Evolutionary conservation across 1,140 invertebrate species (phyloP).

Genomic region (Drosophila dunni): DNA sequence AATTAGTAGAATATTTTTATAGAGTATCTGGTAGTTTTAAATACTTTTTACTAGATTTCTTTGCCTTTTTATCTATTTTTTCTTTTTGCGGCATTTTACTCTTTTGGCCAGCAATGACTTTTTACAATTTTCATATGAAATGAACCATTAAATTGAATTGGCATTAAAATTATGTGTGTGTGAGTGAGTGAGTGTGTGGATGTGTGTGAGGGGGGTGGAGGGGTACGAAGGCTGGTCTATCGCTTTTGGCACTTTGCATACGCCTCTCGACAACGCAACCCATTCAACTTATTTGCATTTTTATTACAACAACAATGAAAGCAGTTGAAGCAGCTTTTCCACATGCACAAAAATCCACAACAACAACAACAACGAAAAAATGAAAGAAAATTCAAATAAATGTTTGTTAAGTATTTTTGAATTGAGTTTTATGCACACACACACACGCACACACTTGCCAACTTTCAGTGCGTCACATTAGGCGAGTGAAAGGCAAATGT

Average conservation of each 20-base stretch:
- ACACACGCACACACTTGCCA: conserved; percentile 28
- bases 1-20: neutral
- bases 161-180: conserved; percentile 81
- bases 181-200: conserved; percentile 21
- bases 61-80: neutral
- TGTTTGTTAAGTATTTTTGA: conserved; percentile 83
- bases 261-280: conserved; percentile 64
- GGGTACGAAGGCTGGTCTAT: conserved; percentile 26
- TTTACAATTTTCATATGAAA: conserved; percentile 84
- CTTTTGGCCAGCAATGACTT: conserved; percentile 79
- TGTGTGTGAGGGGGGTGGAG: neutral
- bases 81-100: conserved; percentile 42
- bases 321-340: conserved; percentile 52
- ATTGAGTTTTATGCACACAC: conserved; percentile 69
- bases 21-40: neutral
- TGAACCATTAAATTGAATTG: conserved; percentile 83
- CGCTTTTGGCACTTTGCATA: conserved; percentile 81
- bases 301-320: conserved; percentile 77
- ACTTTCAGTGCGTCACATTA: conserved; percentile 46
- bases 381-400: conserved; percentile 75
- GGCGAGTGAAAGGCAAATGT: conserved; percentile 55
- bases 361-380: conserved; percentile 27
- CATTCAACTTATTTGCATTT: conserved; percentile 80
- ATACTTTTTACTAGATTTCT: no score
- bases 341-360: conserved; percentile 41